Base-by-base conservation (phyloP, 2,113 vertebrate species). In the Egretta garzetta region DNA sequence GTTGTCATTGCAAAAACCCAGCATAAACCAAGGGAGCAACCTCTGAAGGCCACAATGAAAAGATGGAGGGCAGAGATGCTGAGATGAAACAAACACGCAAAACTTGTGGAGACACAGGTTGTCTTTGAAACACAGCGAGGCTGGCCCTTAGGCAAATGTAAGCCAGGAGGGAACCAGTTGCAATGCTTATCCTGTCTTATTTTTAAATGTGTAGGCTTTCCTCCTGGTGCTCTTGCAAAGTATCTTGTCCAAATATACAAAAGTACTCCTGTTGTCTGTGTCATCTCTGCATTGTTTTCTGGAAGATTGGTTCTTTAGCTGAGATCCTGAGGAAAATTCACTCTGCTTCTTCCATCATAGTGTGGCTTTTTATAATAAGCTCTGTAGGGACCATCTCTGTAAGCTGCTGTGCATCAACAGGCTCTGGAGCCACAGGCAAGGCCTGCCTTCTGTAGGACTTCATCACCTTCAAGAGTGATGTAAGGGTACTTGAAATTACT, bases 201-300 rank as follows among this genome's bases (percentile, higher is more conserved):
- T 80, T 90, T 80, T 45, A 90, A 88, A 86, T 53, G 9, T 89
- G 56, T 63, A 64, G 67, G 41, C n/a, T 88, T 92, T 96, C 92
- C 53, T 86, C 37, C 35, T 45, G 22, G 27, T 43, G 30, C 81
- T 81, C 62, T 80, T 70, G 27, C 6, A n/a, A 75, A 87, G 19
- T 47, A n/a, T 58, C 37, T 53, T 81, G 32, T 82, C 23, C 56
- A 82, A 79, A 71, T 59, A 72, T 68, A 26, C 37, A 58, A 71
- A 79, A 23, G 10, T n/a, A 27, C 8, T 24, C 2, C 37, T 88
- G 75, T 80, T 72, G 28, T 72, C 64, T 35, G 16, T 59, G 24
- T 62, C 33, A 83, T 16, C 28, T 88, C 50, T 74, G n/a, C 13
- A 58, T 41, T 91, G 35, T 86, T 80, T 96, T 84, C 75, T 77